Evolutionary conservation across 2,888 invertebrate genomes (phyloP), one percentile per base, ranked within the genome.

Genomic region (Xiphydria camelus): DNA sequence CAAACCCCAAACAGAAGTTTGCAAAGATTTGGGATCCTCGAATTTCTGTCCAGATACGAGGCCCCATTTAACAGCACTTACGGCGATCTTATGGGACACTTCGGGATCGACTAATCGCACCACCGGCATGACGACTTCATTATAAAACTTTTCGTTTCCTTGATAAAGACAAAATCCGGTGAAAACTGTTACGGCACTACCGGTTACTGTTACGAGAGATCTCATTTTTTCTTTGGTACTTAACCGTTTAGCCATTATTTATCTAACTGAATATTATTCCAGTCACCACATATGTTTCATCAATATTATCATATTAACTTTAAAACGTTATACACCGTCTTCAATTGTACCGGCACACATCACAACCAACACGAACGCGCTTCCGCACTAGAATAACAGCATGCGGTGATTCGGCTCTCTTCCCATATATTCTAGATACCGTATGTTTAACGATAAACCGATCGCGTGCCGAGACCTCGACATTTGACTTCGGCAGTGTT

Each of bases 141-240:
- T 80, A 73, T 92, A 94, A 73, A 92, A 92, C 53, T 83, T 84
- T 66, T 88, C 87, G 68, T 92, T 87, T 53, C 87, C 87, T 62
- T 85, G 85, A 67, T 87, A 88, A 31, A 87, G 75, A 64, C 84
- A 85, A 45, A 89, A 77, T 0, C 83, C 85, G 45, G 82, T 79
- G 70, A 89, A 91, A 1, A 85, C 76, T 12, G 83, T 66, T 5
- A 81, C 69, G 14, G 89, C 88, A 5, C 88, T 84, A 19, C 81
- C 53, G n/a, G 84, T 82, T 2, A 91, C 76, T 45, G 80, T 77
- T 17, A 85, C 74, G 22, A 88, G 67, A 0, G 89, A 87, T 65
- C 82, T 85, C 0, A 90, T 55, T 78, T 89, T 89, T 62, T 80
- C 79, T 85, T 87, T 57, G 9, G 49, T 50, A 15, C 40, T 59